Evolutionary conservation across 2,888 invertebrate genomes (phyloP).

Genomic region (Apeira syringaria): DNA sequence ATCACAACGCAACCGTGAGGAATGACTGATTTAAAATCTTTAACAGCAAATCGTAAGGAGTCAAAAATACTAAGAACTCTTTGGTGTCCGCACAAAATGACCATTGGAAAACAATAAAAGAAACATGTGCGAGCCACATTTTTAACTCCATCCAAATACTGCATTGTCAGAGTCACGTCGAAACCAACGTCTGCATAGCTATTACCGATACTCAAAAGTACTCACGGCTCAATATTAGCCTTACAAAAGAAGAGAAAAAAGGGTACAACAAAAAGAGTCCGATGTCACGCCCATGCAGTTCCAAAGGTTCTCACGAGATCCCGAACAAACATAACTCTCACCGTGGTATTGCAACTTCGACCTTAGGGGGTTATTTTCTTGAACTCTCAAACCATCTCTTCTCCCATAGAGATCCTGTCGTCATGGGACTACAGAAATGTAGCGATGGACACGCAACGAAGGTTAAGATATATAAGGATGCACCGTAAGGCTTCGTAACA

Average conservation of each 20-base stretch:
- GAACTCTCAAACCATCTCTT: slow-evolving; percentile 42
- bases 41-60: slow-evolving; percentile 4
- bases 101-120: slow-evolving; percentile 39
- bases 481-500: slow-evolving; percentile 62
- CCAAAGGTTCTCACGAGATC: slow-evolving; percentile 77
- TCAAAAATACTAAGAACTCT: slow-evolving; percentile 5
- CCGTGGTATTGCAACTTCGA: slow-evolving; percentile 59
- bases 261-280: slow-evolving; percentile 64
- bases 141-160: slow-evolving; percentile 38
- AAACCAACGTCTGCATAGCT: slow-evolving; percentile 49
- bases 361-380: slow-evolving; percentile 51
- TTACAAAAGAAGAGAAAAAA: slow-evolving; percentile 59
- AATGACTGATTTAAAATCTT: slow-evolving; percentile 8
- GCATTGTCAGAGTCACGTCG: slow-evolving; percentile 77
- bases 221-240: slow-evolving; percentile 63
- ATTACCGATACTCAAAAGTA: slow-evolving; percentile 66
- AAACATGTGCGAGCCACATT: slow-evolving; percentile 50
- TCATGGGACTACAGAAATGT: slow-evolving; percentile 28
- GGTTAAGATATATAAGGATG: slow-evolving; percentile 41
- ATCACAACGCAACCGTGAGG: slow-evolving; percentile 30
- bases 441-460: slow-evolving; percentile 42
- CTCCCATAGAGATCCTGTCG: slow-evolving; percentile 16
- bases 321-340: slow-evolving; percentile 71
- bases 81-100: slow-evolving; percentile 8
- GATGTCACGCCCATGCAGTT: slow-evolving; percentile 81